phyloP scores from a whole-genome alignment of 2,888 invertebrate species.

The Steinernema carpocapsae region DNA sequence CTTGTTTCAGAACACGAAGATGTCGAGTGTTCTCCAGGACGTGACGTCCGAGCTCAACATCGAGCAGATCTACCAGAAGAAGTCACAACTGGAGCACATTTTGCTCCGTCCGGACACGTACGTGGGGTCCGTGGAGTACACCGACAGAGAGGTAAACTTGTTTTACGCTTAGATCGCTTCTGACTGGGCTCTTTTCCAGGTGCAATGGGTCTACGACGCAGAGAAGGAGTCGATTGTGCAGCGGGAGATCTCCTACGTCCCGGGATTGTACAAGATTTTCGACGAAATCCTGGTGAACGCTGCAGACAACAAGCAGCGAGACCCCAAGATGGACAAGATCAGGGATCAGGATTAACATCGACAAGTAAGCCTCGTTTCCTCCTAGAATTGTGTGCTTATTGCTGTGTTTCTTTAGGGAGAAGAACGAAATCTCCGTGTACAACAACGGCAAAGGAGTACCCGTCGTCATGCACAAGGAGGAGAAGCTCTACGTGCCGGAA shows the following conservation, averaged over 20 bases:
- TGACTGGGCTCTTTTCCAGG: constrained; percentile 73
- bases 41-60: too few relatives aligned
- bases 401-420: constrained; percentile 74
- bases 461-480: constrained; percentile 85
- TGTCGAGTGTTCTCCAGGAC: too few relatives aligned
- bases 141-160: constrained; percentile 54
- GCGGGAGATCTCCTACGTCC: constrained; percentile 87
- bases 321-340: constrained; percentile 66
- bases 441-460: constrained; percentile 98
- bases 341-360: constrained; percentile 80
- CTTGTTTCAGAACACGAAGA: too few relatives aligned
- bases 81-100: constrained; percentile 95
- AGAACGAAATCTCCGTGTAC: constrained; percentile 87
- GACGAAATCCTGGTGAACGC: constrained; percentile 94
- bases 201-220: constrained; percentile 90
- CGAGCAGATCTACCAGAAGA: constrained; percentile 97
- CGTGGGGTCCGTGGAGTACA: constrained; percentile 78
- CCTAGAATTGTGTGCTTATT: neutral
- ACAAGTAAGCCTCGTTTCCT: constrained; percentile 52
- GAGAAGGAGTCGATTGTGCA: constrained; percentile 80
- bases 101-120: constrained; percentile 96
- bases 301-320: constrained; percentile 67
- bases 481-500: constrained; percentile 95
- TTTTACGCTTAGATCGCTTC: neutral
- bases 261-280: constrained; percentile 97